Evolutionary conservation across 2,888 invertebrate genomes (phyloP).

Genomic region (Meiosimyza platycephala): DNA sequence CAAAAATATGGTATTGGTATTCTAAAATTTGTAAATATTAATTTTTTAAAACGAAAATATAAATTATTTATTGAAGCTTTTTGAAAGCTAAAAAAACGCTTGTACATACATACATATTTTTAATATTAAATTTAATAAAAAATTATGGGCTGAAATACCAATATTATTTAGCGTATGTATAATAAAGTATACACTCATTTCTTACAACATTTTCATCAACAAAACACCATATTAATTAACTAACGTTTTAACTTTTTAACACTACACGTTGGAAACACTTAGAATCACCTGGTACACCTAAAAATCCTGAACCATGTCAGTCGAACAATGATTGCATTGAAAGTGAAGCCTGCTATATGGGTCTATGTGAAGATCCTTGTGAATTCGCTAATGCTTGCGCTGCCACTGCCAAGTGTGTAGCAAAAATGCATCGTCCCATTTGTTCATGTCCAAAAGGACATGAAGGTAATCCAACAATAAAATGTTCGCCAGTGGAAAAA

Average conservation of each 20-base stretch:
- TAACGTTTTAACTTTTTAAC: conserved; percentile 43
- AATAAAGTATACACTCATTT: conserved; percentile 30
- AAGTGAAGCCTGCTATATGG: conserved; percentile 85
- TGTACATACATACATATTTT: too few relatives aligned
- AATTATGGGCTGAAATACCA: conserved; percentile 14
- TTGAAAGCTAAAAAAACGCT: too few relatives aligned
- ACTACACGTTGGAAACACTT: conserved; percentile 54
- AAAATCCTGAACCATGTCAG: conserved; percentile 82
- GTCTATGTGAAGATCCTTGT: conserved; percentile 85
- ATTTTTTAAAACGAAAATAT: too few relatives aligned
- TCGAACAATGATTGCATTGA: conserved; percentile 87
- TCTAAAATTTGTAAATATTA: conserved; percentile 10
- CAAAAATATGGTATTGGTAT: conserved; percentile 25
- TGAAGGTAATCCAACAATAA: conserved; percentile 84
- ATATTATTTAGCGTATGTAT: conserved; percentile 18
- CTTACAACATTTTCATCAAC: conserved; percentile 39
- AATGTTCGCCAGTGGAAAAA: conserved; percentile 77
- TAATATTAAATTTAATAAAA: too few relatives aligned
- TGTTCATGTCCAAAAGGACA: conserved; percentile 84
- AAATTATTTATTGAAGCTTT: too few relatives aligned
- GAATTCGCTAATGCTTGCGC: conserved; percentile 84
- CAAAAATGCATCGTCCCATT: conserved; percentile 85
- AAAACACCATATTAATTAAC: conserved; percentile 18
- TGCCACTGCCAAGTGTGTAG: conserved; percentile 80
- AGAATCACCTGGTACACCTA: conserved; percentile 79